Conservation (phyloP, 2,797 vertebrate genomes). For the Oryzias sinensis region DNA sequence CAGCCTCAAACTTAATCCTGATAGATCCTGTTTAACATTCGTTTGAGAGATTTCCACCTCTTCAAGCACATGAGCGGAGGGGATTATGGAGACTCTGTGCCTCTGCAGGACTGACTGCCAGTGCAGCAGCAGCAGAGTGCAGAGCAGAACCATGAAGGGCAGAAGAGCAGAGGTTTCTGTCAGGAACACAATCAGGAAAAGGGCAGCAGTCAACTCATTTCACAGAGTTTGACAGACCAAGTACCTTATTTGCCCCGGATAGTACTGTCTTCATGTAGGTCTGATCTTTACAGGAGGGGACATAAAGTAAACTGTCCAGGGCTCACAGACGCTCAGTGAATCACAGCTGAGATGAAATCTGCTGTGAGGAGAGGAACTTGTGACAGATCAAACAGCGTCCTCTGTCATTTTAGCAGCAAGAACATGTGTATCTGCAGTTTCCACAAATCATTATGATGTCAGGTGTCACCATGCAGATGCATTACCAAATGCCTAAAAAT, state of each 20-base stretch:
- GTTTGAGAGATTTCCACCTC: slow-evolving; percentile 65
- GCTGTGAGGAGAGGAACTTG: too few species aligned
- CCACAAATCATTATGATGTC: too few species aligned
- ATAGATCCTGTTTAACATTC: slow-evolving; percentile 77
- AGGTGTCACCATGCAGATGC: too few species aligned
- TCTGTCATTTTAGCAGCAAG: too few species aligned
- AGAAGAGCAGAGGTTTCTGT: slow-evolving; percentile 9
- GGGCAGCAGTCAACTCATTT: background rate
- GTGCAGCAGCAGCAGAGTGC: slow-evolving; percentile 32
- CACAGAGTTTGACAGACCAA: background rate
- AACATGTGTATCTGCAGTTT: too few species aligned
- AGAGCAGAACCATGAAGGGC: slow-evolving; percentile 14
- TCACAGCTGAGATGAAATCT: too few species aligned
- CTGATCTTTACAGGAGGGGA: too few species aligned
- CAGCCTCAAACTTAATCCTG: slow-evolving; percentile 73
- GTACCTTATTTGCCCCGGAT: slow-evolving; percentile 13
- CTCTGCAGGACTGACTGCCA: slow-evolving; percentile 39
- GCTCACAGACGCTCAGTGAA: too few species aligned
- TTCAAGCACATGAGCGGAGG: slow-evolving; percentile 65
- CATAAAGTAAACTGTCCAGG: too few species aligned
- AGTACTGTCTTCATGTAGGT: slow-evolving; percentile 16
- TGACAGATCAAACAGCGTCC: too few species aligned
- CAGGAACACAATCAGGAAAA: slow-evolving; percentile 27
- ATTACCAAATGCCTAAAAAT: too few species aligned
- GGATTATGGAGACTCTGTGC: slow-evolving; percentile 60